Evolutionary conservation across 2,113 vertebrate species (phyloP).

Genomic region (Chrysochloris asiatica): DNA sequence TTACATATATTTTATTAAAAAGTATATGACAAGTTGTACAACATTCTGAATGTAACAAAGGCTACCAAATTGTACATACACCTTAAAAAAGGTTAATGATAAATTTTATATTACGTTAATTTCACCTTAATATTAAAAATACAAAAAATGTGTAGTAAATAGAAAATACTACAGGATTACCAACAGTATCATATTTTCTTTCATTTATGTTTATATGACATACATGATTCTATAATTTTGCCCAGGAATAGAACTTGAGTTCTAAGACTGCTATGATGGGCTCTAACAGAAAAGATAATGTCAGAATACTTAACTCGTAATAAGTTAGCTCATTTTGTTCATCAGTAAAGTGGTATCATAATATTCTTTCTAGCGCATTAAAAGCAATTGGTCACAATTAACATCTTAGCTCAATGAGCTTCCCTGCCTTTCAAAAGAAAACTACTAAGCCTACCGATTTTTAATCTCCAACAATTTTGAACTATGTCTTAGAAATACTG

Average conservation of each 20-base stretch:
- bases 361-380: slow-evolving; percentile 46
- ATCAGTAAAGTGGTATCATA: slow-evolving; percentile 48
- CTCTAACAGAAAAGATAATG: slow-evolving; percentile 12
- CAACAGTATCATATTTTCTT: background rate
- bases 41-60: background rate
- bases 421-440: slow-evolving; percentile 37
- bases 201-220: background rate
- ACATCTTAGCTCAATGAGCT: slow-evolving; percentile 25
- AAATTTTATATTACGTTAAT: background rate
- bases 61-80: background rate
- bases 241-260: background rate
- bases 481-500: slow-evolving; percentile 12
- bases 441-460: background rate
- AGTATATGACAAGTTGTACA: background rate
- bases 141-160: background rate
- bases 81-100: slow-evolving; percentile 21
- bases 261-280: background rate
- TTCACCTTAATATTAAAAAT: slow-evolving; percentile 8
- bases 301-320: slow-evolving; percentile 17
- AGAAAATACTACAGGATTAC: background rate
- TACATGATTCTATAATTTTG: background rate
- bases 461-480: background rate
- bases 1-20: background rate
- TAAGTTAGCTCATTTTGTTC: slow-evolving; percentile 47
- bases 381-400: slow-evolving; percentile 54